Evolutionary conservation across 2,797 vertebrate genomes (phyloP).

Genomic region (Botia almorhae): DNA sequence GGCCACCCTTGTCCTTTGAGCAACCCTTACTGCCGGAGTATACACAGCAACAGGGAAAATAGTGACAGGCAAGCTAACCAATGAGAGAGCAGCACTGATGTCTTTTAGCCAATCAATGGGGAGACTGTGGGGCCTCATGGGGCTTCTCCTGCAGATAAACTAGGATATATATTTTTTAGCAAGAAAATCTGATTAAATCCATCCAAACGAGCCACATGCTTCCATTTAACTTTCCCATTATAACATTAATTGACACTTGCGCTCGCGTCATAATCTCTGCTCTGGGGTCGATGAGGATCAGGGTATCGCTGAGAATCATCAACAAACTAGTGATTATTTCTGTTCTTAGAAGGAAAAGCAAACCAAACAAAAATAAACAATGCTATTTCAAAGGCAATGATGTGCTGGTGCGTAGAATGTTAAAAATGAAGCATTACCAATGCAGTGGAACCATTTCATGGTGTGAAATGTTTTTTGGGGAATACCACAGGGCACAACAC

Average conservation of each 20-base stretch:
- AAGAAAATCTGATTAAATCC: slow-evolving; percentile 68
- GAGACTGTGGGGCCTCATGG: slow-evolving; percentile 14
- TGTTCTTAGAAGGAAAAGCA: not conserved
- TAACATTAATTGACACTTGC: slow-evolving; percentile 17
- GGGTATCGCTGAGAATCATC: not conserved
- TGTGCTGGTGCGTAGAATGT: not conserved
- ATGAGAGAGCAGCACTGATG: not conserved
- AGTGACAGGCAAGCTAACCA: not conserved
- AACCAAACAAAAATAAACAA: slow-evolving; percentile 7
- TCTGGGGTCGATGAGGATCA: slow-evolving; percentile 46
- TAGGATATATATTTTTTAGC: not conserved
- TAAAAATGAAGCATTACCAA: not conserved
- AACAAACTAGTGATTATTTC: slow-evolving; percentile 34
- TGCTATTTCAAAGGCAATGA: not conserved
- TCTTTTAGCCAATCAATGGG: slow-evolving; percentile 24
- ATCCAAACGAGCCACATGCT: slow-evolving; percentile 55
- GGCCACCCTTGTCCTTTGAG: slow-evolving; percentile 4
- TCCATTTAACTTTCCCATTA: slow-evolving; percentile 54
- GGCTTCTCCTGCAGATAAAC: slow-evolving; percentile 50
- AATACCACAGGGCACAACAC: not conserved
- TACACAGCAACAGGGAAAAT: no score
- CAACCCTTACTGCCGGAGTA: no score
- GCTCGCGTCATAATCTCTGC: slow-evolving; percentile 65
- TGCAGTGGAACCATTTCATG: not conserved
- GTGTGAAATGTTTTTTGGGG: not conserved